phyloP scores from a whole-genome alignment of 2,113 vertebrate species.

The Grammomys surdaster region DNA sequence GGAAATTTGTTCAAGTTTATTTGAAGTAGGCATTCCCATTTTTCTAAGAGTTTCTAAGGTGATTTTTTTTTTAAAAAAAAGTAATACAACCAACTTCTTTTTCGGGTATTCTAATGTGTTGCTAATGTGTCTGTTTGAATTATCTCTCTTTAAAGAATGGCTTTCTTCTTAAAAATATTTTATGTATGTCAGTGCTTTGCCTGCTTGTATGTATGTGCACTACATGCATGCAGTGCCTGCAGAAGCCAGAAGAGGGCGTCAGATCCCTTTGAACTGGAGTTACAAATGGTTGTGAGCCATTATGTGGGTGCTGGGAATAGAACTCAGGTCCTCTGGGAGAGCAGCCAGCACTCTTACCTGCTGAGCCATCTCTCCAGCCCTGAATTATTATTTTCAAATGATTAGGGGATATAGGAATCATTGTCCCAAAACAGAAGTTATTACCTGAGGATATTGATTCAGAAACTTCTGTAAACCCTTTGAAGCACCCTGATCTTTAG shows the following conservation, averaged over 20 bases:
- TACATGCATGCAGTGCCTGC: neutral
- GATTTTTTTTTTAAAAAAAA: neutral
- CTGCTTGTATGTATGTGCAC: neutral
- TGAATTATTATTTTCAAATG: constrained; percentile 29
- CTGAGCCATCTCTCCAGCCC: neutral
- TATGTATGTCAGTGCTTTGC: neutral
- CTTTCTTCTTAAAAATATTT: neutral
- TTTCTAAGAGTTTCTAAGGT: neutral
- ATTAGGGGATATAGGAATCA: neutral
- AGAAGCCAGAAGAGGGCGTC: too few relatives aligned
- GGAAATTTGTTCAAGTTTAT: neutral
- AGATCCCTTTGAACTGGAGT: neutral
- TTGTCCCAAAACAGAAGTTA: neutral
- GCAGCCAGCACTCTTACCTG: neutral
- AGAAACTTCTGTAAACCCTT: neutral
- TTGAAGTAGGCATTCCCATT: neutral
- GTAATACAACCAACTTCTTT: neutral
- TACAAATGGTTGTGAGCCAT: neutral
- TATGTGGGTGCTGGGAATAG: neutral
- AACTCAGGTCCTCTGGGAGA: neutral
- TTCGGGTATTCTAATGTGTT: neutral
- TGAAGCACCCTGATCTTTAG: neutral
- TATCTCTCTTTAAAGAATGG: neutral
- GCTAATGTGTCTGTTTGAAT: constrained; percentile 1
- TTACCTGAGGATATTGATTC: neutral